These are phyloP conservation scores for Zaprionus kolodkinae DNA, from an alignment of 1,140 invertebrate genomes.

Conservation along the genomic window DNA sequence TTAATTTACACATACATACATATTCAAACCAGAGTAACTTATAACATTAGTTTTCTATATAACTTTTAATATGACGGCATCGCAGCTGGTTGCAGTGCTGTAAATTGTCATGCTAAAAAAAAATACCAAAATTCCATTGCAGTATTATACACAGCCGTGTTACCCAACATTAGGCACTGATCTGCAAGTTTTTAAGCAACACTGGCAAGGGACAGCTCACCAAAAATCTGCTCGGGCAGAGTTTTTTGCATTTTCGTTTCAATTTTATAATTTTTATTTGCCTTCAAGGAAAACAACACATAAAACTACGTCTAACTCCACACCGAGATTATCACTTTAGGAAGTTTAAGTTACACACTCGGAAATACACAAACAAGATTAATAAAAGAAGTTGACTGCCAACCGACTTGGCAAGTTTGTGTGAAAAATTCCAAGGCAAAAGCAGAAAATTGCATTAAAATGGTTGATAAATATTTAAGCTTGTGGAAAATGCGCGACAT, in stretches of 20 bases:
- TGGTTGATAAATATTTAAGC: constrained; percentile 89
- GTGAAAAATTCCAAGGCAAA: constrained; percentile 77
- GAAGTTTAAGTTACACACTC: constrained; percentile 16
- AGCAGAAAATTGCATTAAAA: constrained; percentile 68
- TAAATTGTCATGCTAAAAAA: not conserved
- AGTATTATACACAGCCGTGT: not conserved
- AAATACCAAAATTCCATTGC: constrained; percentile 4
- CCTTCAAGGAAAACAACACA: constrained; percentile 34
- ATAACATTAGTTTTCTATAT: too few species aligned
- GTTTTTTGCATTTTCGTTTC: constrained; percentile 76
- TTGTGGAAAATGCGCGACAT: constrained; percentile 98
- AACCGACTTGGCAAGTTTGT: constrained; percentile 63
- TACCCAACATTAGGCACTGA: constrained; percentile 13
- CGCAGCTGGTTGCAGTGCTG: not conserved
- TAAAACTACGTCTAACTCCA: constrained; percentile 22
- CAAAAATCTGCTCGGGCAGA: constrained; percentile 67
- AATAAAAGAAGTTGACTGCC: constrained; percentile 63
- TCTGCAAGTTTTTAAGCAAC: constrained; percentile 19
- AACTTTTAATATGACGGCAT: too few species aligned
- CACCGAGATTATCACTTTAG: not conserved
- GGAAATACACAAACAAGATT: constrained; percentile 30
- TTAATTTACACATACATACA: too few species aligned
- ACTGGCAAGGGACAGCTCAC: constrained; percentile 69
- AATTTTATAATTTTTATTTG: constrained; percentile 74
- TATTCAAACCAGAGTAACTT: too few species aligned